Evolutionary conservation across 1,140 invertebrate genomes (phyloP).

Genomic region (Leptopilina clavipes): DNA sequence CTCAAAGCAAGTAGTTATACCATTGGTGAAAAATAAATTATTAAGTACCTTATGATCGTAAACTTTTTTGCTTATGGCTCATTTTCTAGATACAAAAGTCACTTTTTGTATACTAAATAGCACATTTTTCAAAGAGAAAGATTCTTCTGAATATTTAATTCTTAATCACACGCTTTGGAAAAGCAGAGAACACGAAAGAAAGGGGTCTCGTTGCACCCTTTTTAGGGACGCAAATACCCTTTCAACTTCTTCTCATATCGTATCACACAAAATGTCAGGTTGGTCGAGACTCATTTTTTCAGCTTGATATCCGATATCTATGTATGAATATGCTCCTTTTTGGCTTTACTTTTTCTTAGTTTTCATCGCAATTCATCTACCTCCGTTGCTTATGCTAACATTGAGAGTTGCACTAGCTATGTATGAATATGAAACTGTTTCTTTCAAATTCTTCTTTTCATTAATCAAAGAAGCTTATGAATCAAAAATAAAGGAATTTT

Average conservation of each 20-base stretch:
- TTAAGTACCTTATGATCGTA: not conserved
- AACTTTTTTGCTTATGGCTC: not conserved
- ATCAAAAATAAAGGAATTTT: not conserved
- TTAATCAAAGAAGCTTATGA: slow-evolving; percentile 17
- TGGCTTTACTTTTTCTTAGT: slow-evolving; percentile 7
- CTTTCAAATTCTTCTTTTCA: not conserved
- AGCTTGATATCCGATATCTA: not conserved
- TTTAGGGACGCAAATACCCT: not conserved
- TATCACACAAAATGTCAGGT: not conserved
- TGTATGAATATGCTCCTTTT: not conserved
- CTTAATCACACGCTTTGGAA: slow-evolving; percentile 53
- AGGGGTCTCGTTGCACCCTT: not conserved
- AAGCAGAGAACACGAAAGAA: not conserved
- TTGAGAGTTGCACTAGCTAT: slow-evolving; percentile 3
- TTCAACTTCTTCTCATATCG: slow-evolving; percentile 18
- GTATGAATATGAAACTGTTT: not conserved
- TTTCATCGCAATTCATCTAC: slow-evolving; percentile 17
- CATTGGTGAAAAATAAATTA: not conserved
- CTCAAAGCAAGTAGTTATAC: not conserved
- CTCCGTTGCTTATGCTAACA: slow-evolving; percentile 8
- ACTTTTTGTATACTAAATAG: not conserved
- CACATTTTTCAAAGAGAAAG: slow-evolving; percentile 34
- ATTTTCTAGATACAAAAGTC: slow-evolving; percentile 4
- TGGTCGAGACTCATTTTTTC: not conserved
- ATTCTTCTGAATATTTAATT: slow-evolving; percentile 57